phyloP scores from a whole-genome alignment of 2,888 invertebrate species.

The Cenopis cana region DNA sequence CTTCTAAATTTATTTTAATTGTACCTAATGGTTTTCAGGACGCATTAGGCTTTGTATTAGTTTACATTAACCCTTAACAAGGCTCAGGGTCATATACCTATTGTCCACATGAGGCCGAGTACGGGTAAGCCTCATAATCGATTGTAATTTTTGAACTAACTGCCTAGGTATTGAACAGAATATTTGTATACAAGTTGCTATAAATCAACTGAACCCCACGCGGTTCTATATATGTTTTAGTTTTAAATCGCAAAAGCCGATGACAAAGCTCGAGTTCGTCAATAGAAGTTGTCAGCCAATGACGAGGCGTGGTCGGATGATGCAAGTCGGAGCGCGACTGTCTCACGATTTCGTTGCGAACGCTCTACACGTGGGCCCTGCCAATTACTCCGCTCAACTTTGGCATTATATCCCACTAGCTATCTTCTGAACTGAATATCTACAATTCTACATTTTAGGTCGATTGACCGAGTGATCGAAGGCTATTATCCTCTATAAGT shows the following conservation, averaged over 20 bases:
- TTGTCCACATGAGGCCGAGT: too few species aligned
- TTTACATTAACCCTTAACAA: background rate
- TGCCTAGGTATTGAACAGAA: background rate
- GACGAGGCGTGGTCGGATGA: conserved; percentile 45
- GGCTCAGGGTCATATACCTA: too few species aligned
- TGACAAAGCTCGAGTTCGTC: conserved; percentile 4
- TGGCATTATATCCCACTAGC: conserved; percentile 41
- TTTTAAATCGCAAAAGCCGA: conserved; percentile 22
- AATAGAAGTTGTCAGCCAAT: conserved; percentile 10
- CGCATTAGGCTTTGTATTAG: background rate
- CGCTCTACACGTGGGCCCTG: conserved; percentile 34
- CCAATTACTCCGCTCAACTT: conserved; percentile 40
- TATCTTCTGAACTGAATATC: conserved; percentile 8
- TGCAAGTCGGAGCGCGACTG: conserved; percentile 45
- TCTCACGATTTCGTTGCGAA: conserved; percentile 40
- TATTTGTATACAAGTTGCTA: background rate
- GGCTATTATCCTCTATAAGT: too few species aligned
- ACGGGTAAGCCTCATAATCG: background rate
- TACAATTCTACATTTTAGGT: background rate
- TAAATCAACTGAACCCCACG: conserved; percentile 9
- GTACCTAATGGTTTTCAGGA: background rate
- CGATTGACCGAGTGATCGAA: too few species aligned
- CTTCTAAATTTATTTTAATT: conserved; percentile 21
- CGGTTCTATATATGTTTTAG: conserved; percentile 11
- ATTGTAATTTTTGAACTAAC: background rate